phyloP scores from a whole-genome alignment of 1,140 invertebrate species.

The Neodiprion fabricii region DNA sequence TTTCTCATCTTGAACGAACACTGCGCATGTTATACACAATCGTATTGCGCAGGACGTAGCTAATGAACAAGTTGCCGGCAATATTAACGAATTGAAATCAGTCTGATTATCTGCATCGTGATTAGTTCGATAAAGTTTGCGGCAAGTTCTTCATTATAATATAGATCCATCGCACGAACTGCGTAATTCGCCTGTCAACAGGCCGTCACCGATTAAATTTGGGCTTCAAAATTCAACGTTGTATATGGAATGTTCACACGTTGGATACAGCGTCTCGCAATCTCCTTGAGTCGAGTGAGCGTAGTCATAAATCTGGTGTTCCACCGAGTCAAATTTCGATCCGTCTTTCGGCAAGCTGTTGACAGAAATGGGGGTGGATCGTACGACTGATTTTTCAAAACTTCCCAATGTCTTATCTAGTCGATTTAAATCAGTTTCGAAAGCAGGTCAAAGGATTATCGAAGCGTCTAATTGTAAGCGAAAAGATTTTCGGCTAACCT shows the following conservation, averaged over 20 bases:
- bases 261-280: constrained; percentile 58
- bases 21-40: too few relatives aligned
- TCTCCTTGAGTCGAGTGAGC: constrained; percentile 63
- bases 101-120: too few relatives aligned
- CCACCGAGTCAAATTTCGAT: constrained; percentile 63
- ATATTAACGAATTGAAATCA: not conserved
- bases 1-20: too few relatives aligned
- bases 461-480: too few relatives aligned
- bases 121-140: not conserved
- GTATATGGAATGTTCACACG: constrained; percentile 59
- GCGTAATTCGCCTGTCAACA: not conserved
- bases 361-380: not conserved
- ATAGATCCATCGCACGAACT: not conserved
- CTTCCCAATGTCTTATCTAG: not conserved
- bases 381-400: not conserved
- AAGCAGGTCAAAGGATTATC: too few relatives aligned
- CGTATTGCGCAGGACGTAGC: too few relatives aligned
- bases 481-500: too few relatives aligned
- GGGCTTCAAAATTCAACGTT: constrained; percentile 45
- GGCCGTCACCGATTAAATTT: not conserved
- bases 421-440: too few relatives aligned
- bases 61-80: not conserved
- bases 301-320: constrained; percentile 70
- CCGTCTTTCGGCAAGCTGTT: constrained; percentile 51
- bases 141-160: not conserved